A percentile compares a stretch with the other conserved stretches of the same genome.
Conservation (phyloP, 2,888 invertebrate genomes). For the Melanotus villosus region DNA sequence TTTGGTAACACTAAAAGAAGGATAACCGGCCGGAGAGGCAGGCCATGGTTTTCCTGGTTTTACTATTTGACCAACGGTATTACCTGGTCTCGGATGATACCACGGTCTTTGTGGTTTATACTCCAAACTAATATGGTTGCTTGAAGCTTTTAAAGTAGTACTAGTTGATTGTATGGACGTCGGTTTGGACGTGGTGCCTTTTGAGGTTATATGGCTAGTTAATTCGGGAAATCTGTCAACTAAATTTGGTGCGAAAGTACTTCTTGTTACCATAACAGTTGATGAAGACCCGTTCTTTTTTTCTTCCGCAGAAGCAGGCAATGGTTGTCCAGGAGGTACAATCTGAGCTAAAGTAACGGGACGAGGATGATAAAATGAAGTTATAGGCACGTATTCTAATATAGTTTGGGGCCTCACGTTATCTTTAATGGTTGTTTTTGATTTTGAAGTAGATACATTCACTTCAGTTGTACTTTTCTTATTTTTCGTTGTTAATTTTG, state of each 20-base stretch:
- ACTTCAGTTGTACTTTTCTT: no score
- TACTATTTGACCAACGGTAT: constrained; percentile 31
- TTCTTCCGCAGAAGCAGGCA: constrained; percentile 29
- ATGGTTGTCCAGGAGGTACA: constrained; percentile 33
- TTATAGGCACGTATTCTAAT: constrained; percentile 46
- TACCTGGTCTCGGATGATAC: constrained; percentile 37
- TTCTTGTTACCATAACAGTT: no score
- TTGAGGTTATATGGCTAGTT: not conserved
- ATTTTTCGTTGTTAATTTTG: no score
- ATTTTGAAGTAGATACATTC: no score
- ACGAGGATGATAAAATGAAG: constrained; percentile 29
- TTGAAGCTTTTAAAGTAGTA: not conserved
- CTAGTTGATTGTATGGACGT: not conserved
- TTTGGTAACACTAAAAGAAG: not conserved
- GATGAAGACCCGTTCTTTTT: no score
- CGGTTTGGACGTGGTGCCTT: not conserved
- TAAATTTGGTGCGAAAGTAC: not conserved
- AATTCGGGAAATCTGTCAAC: constrained; percentile 12
- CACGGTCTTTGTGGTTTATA: constrained; percentile 42
- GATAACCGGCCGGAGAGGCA: constrained; percentile 46
- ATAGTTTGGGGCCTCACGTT: constrained; percentile 13
- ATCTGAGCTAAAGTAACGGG: constrained; percentile 28
- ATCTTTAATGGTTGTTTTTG: not conserved
- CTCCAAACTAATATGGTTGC: constrained; percentile 19
- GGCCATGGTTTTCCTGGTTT: constrained; percentile 49